These are phyloP conservation scores for Lasioglossum morio DNA, from an alignment of 2,888 invertebrate species.

Conservation along the genomic window DNA sequence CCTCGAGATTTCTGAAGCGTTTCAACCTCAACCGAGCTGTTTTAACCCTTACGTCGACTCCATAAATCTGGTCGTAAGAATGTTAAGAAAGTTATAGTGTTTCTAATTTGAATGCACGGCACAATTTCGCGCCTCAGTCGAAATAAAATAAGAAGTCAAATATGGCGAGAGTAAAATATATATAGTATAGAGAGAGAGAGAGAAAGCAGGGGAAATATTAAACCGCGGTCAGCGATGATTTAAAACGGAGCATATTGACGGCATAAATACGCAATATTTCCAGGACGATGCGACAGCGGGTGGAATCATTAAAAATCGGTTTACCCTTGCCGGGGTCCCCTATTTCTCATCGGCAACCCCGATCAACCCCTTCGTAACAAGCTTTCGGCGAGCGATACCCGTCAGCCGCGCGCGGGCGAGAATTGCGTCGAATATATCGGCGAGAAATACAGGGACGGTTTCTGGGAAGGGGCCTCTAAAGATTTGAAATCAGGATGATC, in stretches of 20 bases:
- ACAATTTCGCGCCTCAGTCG: background rate
- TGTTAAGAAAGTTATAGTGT: too few species aligned
- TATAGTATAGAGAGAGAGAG: too few species aligned
- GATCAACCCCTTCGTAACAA: constrained; percentile 13
- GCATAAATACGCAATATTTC: background rate
- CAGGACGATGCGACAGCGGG: background rate
- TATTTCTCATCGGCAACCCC: constrained; percentile 3
- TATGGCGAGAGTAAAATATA: background rate
- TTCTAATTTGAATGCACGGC: background rate
- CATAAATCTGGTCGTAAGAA: background rate
- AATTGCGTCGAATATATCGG: constrained; percentile 21
- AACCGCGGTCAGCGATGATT: background rate
- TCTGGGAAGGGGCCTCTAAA: constrained; percentile 9
- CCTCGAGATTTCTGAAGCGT: background rate
- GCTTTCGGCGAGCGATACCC: background rate
- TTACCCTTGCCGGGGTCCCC: background rate
- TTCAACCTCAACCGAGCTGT: background rate
- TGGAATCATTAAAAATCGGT: constrained; percentile 11
- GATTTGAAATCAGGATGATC: constrained; percentile 56
- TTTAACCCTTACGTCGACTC: background rate
- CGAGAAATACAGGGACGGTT: constrained; percentile 26
- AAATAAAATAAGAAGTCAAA: background rate
- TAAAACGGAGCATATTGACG: background rate
- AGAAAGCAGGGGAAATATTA: background rate
- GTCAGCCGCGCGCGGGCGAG: background rate